These are phyloP conservation scores for Dichetophora obliterata DNA, from an alignment of 2,888 invertebrate species.

Conservation along the genomic window DNA sequence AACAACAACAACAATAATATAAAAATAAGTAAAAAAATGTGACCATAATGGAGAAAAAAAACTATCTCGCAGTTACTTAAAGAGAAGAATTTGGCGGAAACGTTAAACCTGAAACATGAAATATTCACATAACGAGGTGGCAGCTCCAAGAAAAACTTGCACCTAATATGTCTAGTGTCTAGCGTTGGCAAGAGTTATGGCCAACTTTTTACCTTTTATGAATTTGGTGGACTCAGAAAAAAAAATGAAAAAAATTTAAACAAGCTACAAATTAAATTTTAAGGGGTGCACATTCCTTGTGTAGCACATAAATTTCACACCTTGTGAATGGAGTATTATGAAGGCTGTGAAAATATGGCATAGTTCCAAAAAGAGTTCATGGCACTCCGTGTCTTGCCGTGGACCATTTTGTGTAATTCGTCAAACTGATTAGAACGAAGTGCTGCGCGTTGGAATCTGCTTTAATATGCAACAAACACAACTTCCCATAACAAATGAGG, in stretches of 20 bases:
- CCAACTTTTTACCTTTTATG: conserved; percentile 45
- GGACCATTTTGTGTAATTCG: conserved; percentile 36
- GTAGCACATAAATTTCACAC: conserved; percentile 49
- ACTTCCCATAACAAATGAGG: conserved; percentile 58
- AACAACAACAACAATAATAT: not conserved
- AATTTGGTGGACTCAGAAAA: conserved; percentile 32
- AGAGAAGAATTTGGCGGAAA: conserved; percentile 13
- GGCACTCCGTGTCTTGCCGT: not conserved
- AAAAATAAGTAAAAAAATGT: not conserved
- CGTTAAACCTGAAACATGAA: conserved; percentile 44
- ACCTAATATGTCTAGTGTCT: conserved; percentile 18
- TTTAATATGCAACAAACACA: conserved; percentile 45
- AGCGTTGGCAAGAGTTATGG: conserved; percentile 50
- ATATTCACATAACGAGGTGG: conserved; percentile 23
- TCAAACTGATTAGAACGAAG: conserved; percentile 61
- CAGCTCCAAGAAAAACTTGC: conserved; percentile 17
- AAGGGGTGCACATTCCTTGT: conserved; percentile 34
- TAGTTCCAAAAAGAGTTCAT: conserved; percentile 12
- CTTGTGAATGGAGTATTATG: conserved; percentile 5
- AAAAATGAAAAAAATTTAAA: conserved; percentile 47
- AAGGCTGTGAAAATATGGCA: conserved; percentile 53
- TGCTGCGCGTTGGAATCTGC: not conserved
- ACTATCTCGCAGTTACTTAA: not conserved
- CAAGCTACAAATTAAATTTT: conserved; percentile 63
- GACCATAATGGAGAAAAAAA: not conserved